Base-by-base conservation (phyloP, 1,140 invertebrate species). In the Drosophila gunungcola region DNA sequence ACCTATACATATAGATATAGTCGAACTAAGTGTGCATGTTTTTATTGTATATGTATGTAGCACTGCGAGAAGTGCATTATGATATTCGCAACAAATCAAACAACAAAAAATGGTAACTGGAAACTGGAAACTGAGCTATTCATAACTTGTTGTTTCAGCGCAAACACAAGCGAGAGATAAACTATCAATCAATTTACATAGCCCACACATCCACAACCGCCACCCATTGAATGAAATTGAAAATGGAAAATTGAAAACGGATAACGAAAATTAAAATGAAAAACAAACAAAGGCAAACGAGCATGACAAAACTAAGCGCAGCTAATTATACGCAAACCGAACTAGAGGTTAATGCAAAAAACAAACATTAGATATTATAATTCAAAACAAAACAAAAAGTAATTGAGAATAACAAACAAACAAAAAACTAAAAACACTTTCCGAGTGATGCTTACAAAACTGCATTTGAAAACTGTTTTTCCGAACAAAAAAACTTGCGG, bases 271-370 rank as follows among this genome's bases (percentile, higher is more conserved):
- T 25, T 25, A 70, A 78, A 81, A 56, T 41, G 38, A 77, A 79
- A 73, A 79, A 58, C 42, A 80, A 58, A 72, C 43, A 60, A 84
- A 16, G 60, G 72, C 57, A 72, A 76, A 57, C 48, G 78, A 77
- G 48, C 82, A 86, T 86, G 70, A 88, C 75, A 88, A 75, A 65
- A 82, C 83, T 79, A 83, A 79, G 83, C 75, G 69, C 62, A 82
- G 80, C 65, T 88, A 86, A 86, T 82, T 65, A 65, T 73, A 68
- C 39, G 73, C 65, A 80, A 73, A 46, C 60, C 73, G 65, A 78
- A 73, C 77, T 69, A 76, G 73, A 82, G 79, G 78, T 88, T 64
- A 82, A 60, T 72, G 58, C 53, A 48, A 69, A 21, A 83, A 75
- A 42, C 51, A 75, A 60, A 74, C 45, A 78, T 72, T 51, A 72